A percentile compares a stretch with the other conserved stretches of the same genome.
phyloP scores from a whole-genome alignment of 2,113 vertebrate genomes.

The Lutjanus erythropterus region DNA sequence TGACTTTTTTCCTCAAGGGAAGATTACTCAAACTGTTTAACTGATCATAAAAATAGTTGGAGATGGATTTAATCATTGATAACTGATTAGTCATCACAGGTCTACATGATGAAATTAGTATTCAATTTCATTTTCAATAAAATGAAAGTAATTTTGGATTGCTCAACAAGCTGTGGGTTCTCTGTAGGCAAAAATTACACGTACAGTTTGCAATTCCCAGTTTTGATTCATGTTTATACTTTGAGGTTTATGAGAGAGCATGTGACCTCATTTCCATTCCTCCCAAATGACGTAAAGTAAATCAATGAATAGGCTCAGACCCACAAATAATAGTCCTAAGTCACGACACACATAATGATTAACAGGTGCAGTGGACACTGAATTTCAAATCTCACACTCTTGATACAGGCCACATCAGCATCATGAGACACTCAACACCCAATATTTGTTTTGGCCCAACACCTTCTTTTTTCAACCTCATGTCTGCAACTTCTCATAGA shows the following conservation, averaged over 20 bases:
- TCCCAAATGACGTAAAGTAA: conserved; percentile 53
- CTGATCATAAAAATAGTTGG: too few species aligned
- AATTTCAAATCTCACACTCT: conserved; percentile 35
- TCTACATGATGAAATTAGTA: too few species aligned
- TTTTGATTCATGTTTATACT: conserved; percentile 51
- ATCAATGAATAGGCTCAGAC: conserved; percentile 37
- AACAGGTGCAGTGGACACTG: conserved; percentile 52
- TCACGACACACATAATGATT: conserved; percentile 50
- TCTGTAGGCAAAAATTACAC: too few species aligned
- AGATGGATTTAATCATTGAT: too few species aligned
- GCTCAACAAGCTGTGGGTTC: too few species aligned
- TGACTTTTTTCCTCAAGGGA: too few species aligned
- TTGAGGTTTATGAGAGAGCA: conserved; percentile 36
- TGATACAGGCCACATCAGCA: conserved; percentile 10
- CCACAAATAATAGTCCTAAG: conserved; percentile 43
- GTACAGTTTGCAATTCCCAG: too few species aligned
- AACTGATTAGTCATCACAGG: too few species aligned
- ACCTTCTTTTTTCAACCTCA: conserved; percentile 4
- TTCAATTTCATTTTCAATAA: too few species aligned
- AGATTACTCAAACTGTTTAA: too few species aligned
- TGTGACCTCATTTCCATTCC: conserved; percentile 40
- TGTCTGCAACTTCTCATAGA: conserved; percentile 21
- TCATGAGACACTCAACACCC: conserved; percentile 1
- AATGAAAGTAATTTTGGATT: too few species aligned
- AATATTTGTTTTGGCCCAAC: conserved; percentile 22